A percentile compares a stretch with the other conserved stretches of the same genome.
Conservation (phyloP, 2,113 vertebrate species). For the Callopanchax toddi region DNA sequence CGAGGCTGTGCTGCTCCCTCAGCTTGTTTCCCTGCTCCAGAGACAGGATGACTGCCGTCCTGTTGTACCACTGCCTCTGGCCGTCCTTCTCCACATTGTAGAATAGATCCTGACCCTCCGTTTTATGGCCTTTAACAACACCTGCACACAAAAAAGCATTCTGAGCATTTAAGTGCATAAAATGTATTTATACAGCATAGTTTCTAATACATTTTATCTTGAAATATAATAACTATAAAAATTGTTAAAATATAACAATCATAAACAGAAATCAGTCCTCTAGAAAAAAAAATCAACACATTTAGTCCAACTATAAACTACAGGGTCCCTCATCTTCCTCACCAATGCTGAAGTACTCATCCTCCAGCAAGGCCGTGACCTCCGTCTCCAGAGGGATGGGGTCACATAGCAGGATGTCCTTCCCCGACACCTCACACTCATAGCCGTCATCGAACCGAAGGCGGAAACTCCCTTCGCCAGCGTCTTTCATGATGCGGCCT, state of each 20-base stretch:
- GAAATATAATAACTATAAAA: no score
- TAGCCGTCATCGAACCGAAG: constrained; percentile 95
- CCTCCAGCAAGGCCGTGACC: constrained; percentile 94
- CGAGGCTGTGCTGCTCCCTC: constrained; percentile 92
- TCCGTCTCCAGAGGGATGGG: constrained; percentile 95
- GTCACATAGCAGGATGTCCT: constrained; percentile 95
- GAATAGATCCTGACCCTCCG: constrained; percentile 87
- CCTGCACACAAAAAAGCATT: constrained; percentile 75
- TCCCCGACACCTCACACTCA: constrained; percentile 92
- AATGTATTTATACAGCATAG: no score
- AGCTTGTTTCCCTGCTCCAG: constrained; percentile 93
- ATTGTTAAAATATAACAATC: no score
- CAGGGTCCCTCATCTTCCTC: constrained; percentile 11
- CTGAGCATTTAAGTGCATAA: no score
- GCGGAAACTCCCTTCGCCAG: constrained; percentile 89
- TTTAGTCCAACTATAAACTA: no score
- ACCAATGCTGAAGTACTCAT: constrained; percentile 97
- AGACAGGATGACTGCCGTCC: constrained; percentile 91
- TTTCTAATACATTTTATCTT: no score
- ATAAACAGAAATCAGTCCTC: no score
- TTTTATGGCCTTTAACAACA: constrained; percentile 88
- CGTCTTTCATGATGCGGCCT: constrained; percentile 89
- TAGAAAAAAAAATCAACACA: no score
- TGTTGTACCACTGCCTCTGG: constrained; percentile 90
- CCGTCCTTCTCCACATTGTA: constrained; percentile 94